Evolutionary conservation across 2,113 vertebrate species (phyloP), one percentile per base, ranked within the genome.

Genomic region (Nyctibius bracteatus): DNA sequence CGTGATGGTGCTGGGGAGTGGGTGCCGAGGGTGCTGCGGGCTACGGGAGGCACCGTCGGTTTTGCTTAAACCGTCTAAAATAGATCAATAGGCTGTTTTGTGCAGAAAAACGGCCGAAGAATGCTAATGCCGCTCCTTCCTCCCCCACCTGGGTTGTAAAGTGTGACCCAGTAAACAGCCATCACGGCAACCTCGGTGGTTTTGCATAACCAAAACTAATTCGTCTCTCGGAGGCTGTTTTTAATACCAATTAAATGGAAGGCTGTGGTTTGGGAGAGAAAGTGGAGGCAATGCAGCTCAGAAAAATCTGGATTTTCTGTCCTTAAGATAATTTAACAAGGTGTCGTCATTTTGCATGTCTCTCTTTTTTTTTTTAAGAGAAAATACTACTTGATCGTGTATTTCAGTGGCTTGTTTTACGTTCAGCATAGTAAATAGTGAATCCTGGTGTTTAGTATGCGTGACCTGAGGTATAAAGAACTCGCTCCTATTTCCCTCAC

Each of bases 281-380:
- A 80, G 73, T 54, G 71, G 39, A 16, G 88, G 86, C 61, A 81
- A 61, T 65, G 81, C 83, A 62, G 78, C 54, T 72, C 20, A 27
- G 94, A 96, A 94, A 81, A 95, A 95, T 94, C 86, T 94, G 87
- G 95, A 92, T 86, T 90, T 83, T 92, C 70, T 86, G 67, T 49
- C 89, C 93, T 91, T 73, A 90, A 59, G 80, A 31, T n/a, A 63
- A 24, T 88, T 86, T 66, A 54, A 54, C 30, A 15, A 65, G 78
- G 85, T 96, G 73, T 77, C 55, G 49, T 97, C 96, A 49, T 90
- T 54, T 54, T 57, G 67, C 77, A 8, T 35, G 66, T 35, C 62
- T 24, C 59, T 51, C n/a, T 78, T 35, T 33, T 35, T 33, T 25
- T 47, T 18, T 74, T 62, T 6, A 74, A 62, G 80, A 85, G 27